Conservation (phyloP, 1,140 invertebrate species). For the Aphaenogaster ashmeadi region DNA sequence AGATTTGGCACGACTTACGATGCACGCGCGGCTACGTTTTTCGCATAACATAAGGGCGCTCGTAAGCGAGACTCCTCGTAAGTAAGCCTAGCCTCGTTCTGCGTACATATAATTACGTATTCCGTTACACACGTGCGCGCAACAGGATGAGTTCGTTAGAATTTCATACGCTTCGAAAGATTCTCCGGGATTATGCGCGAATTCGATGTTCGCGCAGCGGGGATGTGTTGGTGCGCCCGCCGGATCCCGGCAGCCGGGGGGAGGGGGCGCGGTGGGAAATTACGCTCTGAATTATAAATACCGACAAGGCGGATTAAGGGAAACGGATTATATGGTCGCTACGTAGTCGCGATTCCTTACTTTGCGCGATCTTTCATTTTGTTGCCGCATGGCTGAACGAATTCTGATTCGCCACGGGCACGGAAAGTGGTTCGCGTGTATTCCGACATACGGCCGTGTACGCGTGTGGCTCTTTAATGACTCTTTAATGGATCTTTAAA, state of each 20-base stretch:
- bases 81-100: not conserved
- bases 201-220: constrained; percentile 54
- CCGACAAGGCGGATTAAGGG: constrained; percentile 58
- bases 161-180: constrained; percentile 64
- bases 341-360: constrained; percentile 51
- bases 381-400: constrained; percentile 20
- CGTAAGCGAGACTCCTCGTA: constrained; percentile 6
- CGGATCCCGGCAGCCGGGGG: constrained; percentile 3
- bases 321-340: constrained; percentile 57
- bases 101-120: constrained; percentile 47
- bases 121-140: constrained; percentile 54
- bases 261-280: constrained; percentile 26
- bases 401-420: constrained; percentile 4
- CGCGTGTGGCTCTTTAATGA: not conserved
- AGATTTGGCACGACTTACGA: not conserved
- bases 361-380: constrained; percentile 48
- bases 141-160: constrained; percentile 63
- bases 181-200: constrained; percentile 61
- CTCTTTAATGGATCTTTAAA: constrained; percentile 27
- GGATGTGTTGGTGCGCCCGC: constrained; percentile 36
- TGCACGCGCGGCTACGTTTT: not conserved
- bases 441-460: no score
- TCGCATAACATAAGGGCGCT: not conserved
- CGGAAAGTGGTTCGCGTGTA: not conserved
- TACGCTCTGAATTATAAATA: constrained; percentile 63